Base-by-base conservation (phyloP, 2,888 invertebrate species). In the Aphidoletes aphidimyza region DNA sequence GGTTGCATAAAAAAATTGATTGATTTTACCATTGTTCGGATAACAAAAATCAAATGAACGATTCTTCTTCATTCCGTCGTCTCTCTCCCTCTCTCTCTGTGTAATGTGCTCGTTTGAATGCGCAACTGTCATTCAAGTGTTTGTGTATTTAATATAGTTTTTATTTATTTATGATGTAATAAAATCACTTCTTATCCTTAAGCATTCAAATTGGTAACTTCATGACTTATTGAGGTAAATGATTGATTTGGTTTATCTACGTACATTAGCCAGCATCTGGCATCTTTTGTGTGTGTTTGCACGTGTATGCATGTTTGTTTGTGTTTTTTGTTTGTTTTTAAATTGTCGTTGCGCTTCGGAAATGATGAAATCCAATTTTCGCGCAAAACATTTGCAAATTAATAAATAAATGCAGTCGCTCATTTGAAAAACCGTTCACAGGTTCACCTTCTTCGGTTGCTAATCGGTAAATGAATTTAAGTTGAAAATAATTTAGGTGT, bases 361-460 rank as follows among this genome's bases (percentile, higher is more conserved):
- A 69, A 69, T 69, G 69, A 69, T 69, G 69, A 69, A 69, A 69
- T 69, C 69, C 34, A 69, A 69, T 69, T 69, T 69, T 69, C 14
- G 69, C 17, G 26, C 69, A 69, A 30, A 69, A 14, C n/a, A n/a
- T n/a, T n/a, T 69, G 26, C 69, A 69, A 69, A 69, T 69, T 69
- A 69, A 69, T 69, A 69, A 34, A 9, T 69, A 30, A 69, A 69
- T 54, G 54, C 54, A 54, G 22, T 54, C 22, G 47, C 22, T 3
- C 3, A 22, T 22, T 22, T 54, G n/a, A 6, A 22, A 54, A 47
- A 17, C 17, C 17, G 47, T 17, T 54, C 54, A 22, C 54, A 2
- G 22, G 54, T 54, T 47, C 14, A 54, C 54, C 54, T 54, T 54
- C 54, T 54, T 22, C 54, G 3, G 54, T 54, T 54, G 54, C 54